phyloP scores from a whole-genome alignment of 2,113 vertebrate genomes.

The Dipodomys merriami region DNA sequence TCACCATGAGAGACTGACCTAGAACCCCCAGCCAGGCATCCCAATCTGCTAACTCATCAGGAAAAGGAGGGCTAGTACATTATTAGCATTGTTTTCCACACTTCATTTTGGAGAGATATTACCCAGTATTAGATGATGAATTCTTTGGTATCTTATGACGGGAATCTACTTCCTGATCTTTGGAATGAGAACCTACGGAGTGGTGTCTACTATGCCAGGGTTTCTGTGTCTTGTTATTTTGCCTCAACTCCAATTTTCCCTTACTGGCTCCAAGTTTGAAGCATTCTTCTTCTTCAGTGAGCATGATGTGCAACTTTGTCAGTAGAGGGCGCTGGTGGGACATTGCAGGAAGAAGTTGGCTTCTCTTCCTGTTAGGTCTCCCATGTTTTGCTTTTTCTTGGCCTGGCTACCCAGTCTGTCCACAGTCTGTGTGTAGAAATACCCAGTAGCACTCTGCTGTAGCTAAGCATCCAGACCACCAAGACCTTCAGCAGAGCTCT shows the following conservation, averaged over 20 bases:
- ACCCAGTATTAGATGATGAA: neutral
- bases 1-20: neutral
- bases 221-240: neutral
- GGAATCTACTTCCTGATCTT: neutral
- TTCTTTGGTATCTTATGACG: neutral
- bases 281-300: neutral
- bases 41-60: neutral
- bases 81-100: neutral
- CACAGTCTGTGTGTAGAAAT: neutral
- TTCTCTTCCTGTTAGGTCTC: neutral
- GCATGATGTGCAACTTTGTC: neutral
- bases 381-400: neutral
- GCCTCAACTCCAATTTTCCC: neutral
- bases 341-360: neutral
- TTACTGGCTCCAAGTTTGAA: neutral
- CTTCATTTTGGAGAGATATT: neutral
- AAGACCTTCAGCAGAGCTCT: neutral
- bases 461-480: neutral
- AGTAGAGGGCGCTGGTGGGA: constrained; percentile 75
- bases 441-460: neutral
- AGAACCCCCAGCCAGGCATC: neutral
- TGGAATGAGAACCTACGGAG: neutral
- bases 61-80: neutral
- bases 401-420: neutral
- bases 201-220: neutral